Conservation (phyloP, 2,888 invertebrate species). For the Philhelius pedissequus region DNA sequence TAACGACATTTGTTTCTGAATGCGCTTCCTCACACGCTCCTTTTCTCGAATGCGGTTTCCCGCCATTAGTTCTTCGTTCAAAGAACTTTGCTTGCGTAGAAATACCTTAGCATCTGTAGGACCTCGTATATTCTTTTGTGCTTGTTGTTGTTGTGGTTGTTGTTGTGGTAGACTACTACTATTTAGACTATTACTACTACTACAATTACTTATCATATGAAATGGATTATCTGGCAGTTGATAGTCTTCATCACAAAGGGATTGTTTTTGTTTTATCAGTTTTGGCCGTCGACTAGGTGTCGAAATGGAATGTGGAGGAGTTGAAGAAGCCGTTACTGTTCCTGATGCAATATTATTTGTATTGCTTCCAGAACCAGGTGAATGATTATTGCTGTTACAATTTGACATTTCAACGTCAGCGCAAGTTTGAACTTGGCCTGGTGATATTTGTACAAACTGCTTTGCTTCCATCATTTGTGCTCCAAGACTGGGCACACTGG, state of each 20-base stretch:
- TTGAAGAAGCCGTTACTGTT: constrained; percentile 38
- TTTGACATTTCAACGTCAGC: constrained; percentile 38
- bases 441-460: constrained; percentile 63
- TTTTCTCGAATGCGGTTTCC: constrained; percentile 91
- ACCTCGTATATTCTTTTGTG: constrained; percentile 33
- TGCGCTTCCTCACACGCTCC: constrained; percentile 88
- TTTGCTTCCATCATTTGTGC: constrained; percentile 60
- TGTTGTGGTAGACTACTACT: constrained; percentile 69
- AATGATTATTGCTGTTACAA: constrained; percentile 73
- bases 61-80: constrained; percentile 94
- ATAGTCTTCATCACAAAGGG: constrained; percentile 84
- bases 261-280: constrained; percentile 92
- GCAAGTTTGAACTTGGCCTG: constrained; percentile 38
- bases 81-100: constrained; percentile 87
- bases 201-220: constrained; percentile 75
- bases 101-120: constrained; percentile 75
- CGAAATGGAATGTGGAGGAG: constrained; percentile 75
- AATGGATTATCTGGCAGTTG: constrained; percentile 75
- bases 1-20: constrained; percentile 92
- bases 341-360: constrained; percentile 43
- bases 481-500: constrained; percentile 86
- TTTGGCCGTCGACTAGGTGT: constrained; percentile 80
- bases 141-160: constrained; percentile 27
- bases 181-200: constrained; percentile 72
- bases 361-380: constrained; percentile 70